Evolutionary conservation across 2,797 vertebrate genomes (phyloP), one percentile per base, ranked within the genome.

Genomic region (Bovichtus variegatus): DNA sequence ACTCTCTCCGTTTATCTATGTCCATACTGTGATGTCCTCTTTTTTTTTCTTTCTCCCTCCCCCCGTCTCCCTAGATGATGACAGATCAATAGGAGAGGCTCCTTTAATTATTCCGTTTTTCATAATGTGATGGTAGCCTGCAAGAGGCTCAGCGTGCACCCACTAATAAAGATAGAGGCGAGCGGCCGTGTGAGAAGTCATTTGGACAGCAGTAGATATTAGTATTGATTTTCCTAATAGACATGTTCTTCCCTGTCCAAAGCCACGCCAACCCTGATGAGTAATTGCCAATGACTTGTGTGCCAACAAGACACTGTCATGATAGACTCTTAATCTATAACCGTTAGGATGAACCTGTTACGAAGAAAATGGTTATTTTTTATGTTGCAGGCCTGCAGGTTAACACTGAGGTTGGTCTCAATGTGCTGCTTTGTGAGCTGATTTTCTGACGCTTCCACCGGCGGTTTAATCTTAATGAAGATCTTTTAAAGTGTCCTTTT

Each of bases 191-290:
- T 19, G 70, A 82, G 63, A 54, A 80, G 40, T 78, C 46, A 82
- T 85, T 69, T 80, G 85, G 67, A 80, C 84, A 71, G 62, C 34
- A 1, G 58, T 63, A 83, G 82, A 84, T 84, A 87, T 91, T 78
- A 82, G 76, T 79, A 88, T 91, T 78, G 90, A 90, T 91, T 88
- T 87, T 81, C 36, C 81, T 81, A 87, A 92, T 87, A 84, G 78
- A 84, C 76, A 72, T 47, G 76, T 87, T 84, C 50, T 65, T 65
- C 60, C 47, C 76, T 62, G 72, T 84, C 71, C 62, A 67, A 72
- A 80, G 72, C 75, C 27, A 36, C 1, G 6, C 66, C 43, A 18
- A 63, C 36, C 23, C 44, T 63, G 50, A 71, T 76, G 81, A 87
- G 58, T 62, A 69, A 84, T 83, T 46, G 53, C 50, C 12, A 40